A percentile compares a stretch with the other conserved stretches of the same genome.
phyloP scores from a whole-genome alignment of 2,113 vertebrate species.

The Lepus timidus region DNA sequence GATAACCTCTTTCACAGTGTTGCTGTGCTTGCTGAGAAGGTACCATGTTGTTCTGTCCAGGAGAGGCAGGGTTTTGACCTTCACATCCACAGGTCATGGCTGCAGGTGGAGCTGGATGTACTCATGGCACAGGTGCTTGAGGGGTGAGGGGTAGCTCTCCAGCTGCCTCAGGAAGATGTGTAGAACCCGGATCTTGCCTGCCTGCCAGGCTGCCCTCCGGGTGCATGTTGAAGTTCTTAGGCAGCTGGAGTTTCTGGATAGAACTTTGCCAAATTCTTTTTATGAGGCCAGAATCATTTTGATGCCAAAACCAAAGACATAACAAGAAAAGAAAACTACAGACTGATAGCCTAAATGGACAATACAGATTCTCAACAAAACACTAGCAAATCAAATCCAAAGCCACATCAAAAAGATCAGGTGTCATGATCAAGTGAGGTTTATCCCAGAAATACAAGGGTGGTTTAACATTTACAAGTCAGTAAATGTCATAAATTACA shows the following conservation, averaged over 20 bases:
- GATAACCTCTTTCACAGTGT: slow-evolving; percentile 59
- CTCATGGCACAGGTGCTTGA: slow-evolving; percentile 93
- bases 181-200: slow-evolving; percentile 88
- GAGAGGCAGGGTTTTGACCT: slow-evolving; percentile 92
- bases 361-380: too few relatives aligned
- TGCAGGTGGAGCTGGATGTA: slow-evolving; percentile 90
- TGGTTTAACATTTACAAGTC: too few relatives aligned
- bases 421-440: too few relatives aligned
- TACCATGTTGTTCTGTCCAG: slow-evolving; percentile 95
- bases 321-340: too few relatives aligned
- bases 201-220: slow-evolving; percentile 85
- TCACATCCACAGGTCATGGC: slow-evolving; percentile 92
- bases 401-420: too few relatives aligned
- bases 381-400: too few relatives aligned
- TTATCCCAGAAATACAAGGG: too few relatives aligned
- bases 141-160: slow-evolving; percentile 87
- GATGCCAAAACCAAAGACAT: too few relatives aligned
- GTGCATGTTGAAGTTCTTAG: slow-evolving; percentile 88
- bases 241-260: slow-evolving; percentile 84
- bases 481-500: too few relatives aligned
- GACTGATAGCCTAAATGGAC: too few relatives aligned
- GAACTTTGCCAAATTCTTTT: too few relatives aligned
- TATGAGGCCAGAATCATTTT: too few relatives aligned
- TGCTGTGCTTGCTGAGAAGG: slow-evolving; percentile 90
- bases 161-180: slow-evolving; percentile 88